Conservation (phyloP, 1,140 invertebrate genomes). For the Acyrthosiphon pisum region DNA sequence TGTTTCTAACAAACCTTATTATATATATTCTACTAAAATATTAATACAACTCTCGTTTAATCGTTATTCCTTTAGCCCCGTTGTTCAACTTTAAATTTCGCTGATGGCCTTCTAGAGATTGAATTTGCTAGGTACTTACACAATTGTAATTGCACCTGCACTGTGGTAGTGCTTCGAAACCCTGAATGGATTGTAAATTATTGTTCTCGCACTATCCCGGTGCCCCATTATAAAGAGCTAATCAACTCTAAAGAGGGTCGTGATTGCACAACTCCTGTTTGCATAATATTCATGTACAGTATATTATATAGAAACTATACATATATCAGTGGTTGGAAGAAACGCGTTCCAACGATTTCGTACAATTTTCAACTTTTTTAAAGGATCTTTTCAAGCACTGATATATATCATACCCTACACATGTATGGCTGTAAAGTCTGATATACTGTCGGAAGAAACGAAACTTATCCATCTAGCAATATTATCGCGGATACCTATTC, state of each 20-base stretch:
- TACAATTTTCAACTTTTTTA: no score
- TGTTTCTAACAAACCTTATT: neutral
- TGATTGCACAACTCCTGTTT: neutral
- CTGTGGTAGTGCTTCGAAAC: neutral
- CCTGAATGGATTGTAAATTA: neutral
- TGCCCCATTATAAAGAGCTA: neutral
- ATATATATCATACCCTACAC: neutral
- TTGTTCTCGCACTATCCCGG: neutral
- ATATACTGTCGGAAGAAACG: neutral
- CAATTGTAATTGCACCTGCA: neutral
- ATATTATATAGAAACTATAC: neutral
- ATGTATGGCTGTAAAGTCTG: neutral
- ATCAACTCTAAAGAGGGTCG: neutral
- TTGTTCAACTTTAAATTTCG: neutral
- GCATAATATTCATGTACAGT: neutral
- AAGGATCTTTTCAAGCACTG: no score
- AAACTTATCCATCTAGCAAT: neutral
- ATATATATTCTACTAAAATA: neutral
- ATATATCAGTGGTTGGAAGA: no score
- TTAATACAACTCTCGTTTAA: neutral
- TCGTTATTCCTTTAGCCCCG: neutral
- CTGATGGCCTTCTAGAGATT: neutral
- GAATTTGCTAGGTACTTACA: neutral
- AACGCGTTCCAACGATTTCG: no score
- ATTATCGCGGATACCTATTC: neutral